Percentiles rank a stretch among this genome's conserved stretches.
Evolutionary conservation across 2,797 vertebrate genomes (phyloP).

Genomic region (Salarias fasciatus): DNA sequence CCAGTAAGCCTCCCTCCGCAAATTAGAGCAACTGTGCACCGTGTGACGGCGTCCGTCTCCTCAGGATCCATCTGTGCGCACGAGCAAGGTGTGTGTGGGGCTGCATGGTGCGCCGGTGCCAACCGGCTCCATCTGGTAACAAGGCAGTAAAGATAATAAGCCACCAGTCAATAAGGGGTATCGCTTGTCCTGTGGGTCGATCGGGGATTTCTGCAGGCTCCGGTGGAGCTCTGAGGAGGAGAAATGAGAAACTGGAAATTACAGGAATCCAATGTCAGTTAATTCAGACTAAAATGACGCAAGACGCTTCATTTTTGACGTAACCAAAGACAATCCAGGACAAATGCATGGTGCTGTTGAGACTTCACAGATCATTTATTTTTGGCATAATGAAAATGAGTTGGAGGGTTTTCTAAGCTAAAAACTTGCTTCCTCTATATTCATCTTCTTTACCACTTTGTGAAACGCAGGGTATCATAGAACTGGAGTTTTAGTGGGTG

Average conservation of each 20-base stretch:
- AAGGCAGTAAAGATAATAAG: conserved; percentile 57
- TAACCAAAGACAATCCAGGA: background rate
- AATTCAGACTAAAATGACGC: conserved; percentile 1
- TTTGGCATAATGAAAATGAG: conserved; percentile 38
- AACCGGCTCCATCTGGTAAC: conserved; percentile 64
- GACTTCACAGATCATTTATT: conserved; percentile 35
- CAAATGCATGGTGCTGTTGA: conserved; percentile 16
- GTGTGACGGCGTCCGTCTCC: conserved; percentile 45
- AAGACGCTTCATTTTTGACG: background rate
- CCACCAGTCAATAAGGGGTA: conserved; percentile 50
- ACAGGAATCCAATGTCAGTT: background rate
- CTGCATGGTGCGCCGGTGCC: conserved; percentile 35
- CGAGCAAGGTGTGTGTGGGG: conserved; percentile 20
- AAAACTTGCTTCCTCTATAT: too few species aligned
- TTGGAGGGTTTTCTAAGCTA: conserved; percentile 1
- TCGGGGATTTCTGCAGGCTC: conserved; percentile 39
- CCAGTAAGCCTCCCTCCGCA: conserved; percentile 17
- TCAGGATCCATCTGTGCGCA: conserved; percentile 67
- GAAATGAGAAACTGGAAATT: conserved; percentile 15
- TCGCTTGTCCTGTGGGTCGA: conserved; percentile 30
- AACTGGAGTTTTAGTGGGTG: too few species aligned
- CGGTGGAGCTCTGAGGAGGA: conserved; percentile 18
- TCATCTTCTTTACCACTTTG: too few species aligned
- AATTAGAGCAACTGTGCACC: conserved; percentile 37
- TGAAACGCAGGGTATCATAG: too few species aligned